A percentile compares a stretch with the other conserved stretches of the same genome.
Conservation (phyloP, 2,113 vertebrate genomes). For the Odobenus rosmarus region DNA sequence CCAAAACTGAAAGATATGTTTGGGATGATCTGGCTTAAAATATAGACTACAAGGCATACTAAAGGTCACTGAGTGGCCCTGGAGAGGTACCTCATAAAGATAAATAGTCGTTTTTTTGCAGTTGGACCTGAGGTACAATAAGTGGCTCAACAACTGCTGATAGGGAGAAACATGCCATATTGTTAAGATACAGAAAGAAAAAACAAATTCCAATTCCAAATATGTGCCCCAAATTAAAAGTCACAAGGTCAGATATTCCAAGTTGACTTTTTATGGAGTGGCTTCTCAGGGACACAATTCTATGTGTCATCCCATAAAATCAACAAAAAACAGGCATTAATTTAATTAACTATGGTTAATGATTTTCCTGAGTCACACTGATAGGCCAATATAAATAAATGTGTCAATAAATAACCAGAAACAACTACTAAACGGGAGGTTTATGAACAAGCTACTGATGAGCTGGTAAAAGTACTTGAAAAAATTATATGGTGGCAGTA, state of each 20-base stretch:
- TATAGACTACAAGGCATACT: not conserved
- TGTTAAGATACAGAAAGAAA: not conserved
- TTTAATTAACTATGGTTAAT: conserved; percentile 18
- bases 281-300: not conserved
- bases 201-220: not conserved
- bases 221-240: not conserved
- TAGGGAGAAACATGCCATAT: not conserved
- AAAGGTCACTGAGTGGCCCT: not conserved
- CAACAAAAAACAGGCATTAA: not conserved
- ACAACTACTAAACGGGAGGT: not conserved
- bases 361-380: not conserved
- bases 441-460: not conserved
- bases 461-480: not conserved
- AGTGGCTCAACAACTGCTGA: not conserved
- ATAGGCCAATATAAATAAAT: not conserved
- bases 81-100: not conserved
- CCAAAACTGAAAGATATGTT: not conserved
- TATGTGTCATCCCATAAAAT: not conserved
- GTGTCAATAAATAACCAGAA: not conserved
- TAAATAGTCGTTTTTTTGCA: not conserved
- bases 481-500: not conserved
- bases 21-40: not conserved
- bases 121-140: not conserved
- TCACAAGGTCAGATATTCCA: not conserved
- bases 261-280: conserved; percentile 13